Evolutionary conservation across 2,113 vertebrate genomes (phyloP), one percentile per base, ranked within the genome.

Genomic region (Labeo rohita): DNA sequence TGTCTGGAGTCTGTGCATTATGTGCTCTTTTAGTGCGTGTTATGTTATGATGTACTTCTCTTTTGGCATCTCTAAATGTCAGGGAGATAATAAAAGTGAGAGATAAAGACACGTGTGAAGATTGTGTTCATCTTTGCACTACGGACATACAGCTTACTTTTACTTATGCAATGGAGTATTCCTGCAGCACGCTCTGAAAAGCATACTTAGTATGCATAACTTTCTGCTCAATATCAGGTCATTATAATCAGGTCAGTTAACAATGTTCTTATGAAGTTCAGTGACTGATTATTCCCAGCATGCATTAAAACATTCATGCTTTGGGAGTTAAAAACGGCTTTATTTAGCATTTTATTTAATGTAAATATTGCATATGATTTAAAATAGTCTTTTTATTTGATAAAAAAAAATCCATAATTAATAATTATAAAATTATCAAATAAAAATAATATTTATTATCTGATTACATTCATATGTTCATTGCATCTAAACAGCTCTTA

Each of bases 181-280:
- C n/a, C 28, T 70, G 10, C 68, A n/a, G 16, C n/a, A 49, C 4
- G 45, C 72, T 72, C 68, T 2, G 68, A n/a, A 72, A 72, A 72
- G 73, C 45, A 13, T 23, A 74, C 73, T 75, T 75, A 54, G 74
- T 5, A 34, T 66, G n/a, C 23, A 50, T 9, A 82, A 52, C 23
- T 82, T 34, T 70, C 28, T 70, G 63, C 80, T 82, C 80, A 70
- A 12, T 70, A 82, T 70, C 61, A 36, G 80, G 80, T 82, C 63
- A 70, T 82, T 36, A 70, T 21, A 82, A 68, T 82, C 80, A 52
- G 63, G 80, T 82, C 80, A 82, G 61, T 63, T 43, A 80, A 59
- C 34, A 34, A 78, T 78, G 76, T 78, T 78, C 18, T 34, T 54
- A 16, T 77, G 74, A 77, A 77, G 74, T 52, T 52, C 49, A 43